Conservation (phyloP, 2,797 vertebrate species). For the Urocyon cinereoargenteus region DNA sequence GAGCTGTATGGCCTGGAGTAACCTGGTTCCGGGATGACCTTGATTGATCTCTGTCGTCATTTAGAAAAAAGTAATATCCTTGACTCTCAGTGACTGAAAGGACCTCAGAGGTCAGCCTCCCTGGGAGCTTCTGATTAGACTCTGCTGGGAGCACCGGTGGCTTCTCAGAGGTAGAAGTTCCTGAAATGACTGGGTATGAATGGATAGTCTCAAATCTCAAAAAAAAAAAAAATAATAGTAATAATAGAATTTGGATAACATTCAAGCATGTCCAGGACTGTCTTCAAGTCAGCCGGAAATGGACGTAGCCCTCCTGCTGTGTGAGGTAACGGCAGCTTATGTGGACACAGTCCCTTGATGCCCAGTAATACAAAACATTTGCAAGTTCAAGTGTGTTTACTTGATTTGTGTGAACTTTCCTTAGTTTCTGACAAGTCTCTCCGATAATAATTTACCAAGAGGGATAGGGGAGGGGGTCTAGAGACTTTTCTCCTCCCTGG, state of each 20-base stretch:
- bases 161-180: background rate
- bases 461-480: background rate
- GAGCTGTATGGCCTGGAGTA: background rate
- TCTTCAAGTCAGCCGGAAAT: slow-evolving; percentile 15
- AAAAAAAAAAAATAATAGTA: background rate
- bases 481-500: background rate
- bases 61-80: background rate
- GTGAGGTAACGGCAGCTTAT: background rate
- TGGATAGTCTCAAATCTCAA: background rate
- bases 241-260: slow-evolving; percentile 12
- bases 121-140: background rate
- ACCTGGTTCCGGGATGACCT: background rate
- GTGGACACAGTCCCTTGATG: background rate
- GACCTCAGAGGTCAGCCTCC: background rate
- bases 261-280: background rate
- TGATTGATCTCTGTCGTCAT: background rate
- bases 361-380: background rate
- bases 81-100: background rate
- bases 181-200: background rate
- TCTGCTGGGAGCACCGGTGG: background rate
- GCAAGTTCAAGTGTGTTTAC: background rate
- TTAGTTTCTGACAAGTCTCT: background rate
- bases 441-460: slow-evolving; percentile 18
- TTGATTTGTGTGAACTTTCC: slow-evolving; percentile 1
- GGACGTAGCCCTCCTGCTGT: background rate